Evolutionary conservation across 2,797 vertebrate genomes (phyloP), one percentile per base, ranked within the genome.

Genomic region (Pangasius mekongensis): DNA sequence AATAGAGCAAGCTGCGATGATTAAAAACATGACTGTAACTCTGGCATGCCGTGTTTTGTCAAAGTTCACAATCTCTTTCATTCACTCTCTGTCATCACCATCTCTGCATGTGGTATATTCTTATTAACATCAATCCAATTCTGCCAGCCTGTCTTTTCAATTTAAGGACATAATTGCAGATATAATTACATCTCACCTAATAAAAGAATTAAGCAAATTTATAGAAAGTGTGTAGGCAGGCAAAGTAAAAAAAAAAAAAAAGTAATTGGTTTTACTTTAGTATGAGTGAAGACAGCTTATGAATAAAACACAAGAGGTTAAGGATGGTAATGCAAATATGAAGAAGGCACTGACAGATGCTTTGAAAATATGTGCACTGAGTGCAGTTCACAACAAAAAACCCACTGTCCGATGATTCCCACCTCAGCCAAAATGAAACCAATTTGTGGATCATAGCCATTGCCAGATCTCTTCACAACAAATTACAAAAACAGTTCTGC

Each of bases 291-390:
- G 60, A 76, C 66, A 62, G 52, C 14, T 74, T 77, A 84, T 91
- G 74, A 87, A 89, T 88, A 73, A 91, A 91, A 86, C 77, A 81
- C 36, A 30, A 36, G 3, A 74, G 49, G 56, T 87, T 67, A 47
- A 69, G n/a, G 82, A 77, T 16, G 47, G 54, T 54, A 64, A 89
- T 76, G 87, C 80, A 83, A 86, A 73, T 60, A 64, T 87, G 60
- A 90, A 87, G 80, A 84, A 71, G 56, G 73, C 83, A 73, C 84
- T 83, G 89, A 87, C 90, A 90, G 91, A 90, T 86, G 88, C 76
- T 87, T 64, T 30, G 81, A 84, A 67, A 87, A 87, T 39, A 71
- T 13, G 30, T 66, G 39, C 5, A 5, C 16, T 11, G 24, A 33
- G 33, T 60, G 14, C 16, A 30, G 36, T 9, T 58, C 0, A 84